Conservation (phyloP, 2,113 vertebrate species). For the Pollachius pollachius region DNA sequence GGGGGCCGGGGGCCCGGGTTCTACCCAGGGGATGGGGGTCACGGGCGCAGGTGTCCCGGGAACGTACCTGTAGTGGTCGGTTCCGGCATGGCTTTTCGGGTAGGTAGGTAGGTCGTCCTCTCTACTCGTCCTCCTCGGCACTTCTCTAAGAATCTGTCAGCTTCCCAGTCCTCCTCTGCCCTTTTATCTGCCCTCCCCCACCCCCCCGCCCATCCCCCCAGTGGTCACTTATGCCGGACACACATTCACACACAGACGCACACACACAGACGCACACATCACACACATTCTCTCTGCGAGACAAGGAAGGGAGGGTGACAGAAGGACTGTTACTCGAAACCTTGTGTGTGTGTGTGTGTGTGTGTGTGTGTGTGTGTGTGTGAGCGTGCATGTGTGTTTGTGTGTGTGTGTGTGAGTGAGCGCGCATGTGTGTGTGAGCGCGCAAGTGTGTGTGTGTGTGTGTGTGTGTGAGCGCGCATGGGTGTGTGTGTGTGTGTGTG, state of each 20-base stretch:
- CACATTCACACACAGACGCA: not conserved
- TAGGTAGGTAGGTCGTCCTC: conserved; percentile 42
- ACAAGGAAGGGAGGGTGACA: conserved; percentile 52
- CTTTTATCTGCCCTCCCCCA: conserved; percentile 66
- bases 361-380: not conserved
- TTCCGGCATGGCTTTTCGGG: conserved; percentile 71
- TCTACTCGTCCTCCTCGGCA: conserved; percentile 45
- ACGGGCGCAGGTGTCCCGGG: too few relatives aligned
- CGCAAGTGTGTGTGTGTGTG: conserved; percentile 28
- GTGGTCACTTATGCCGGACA: not conserved
- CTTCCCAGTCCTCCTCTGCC: conserved; percentile 50
- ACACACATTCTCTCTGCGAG: conserved; percentile 33
- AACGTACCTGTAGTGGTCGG: conserved; percentile 72
- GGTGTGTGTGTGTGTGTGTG: conserved; percentile 39
- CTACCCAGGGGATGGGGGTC: too few relatives aligned
- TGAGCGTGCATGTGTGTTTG: conserved; percentile 39
- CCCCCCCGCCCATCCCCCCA: not conserved
- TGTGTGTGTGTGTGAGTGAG: not conserved
- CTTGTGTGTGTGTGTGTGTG: conserved; percentile 37
- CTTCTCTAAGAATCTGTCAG: conserved; percentile 53
- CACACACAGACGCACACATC: not conserved
- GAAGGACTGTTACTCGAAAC: conserved; percentile 70
- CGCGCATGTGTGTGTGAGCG: conserved; percentile 5
- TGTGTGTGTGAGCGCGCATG: not conserved
- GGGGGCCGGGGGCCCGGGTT: too few relatives aligned